A percentile compares a stretch with the other conserved stretches of the same genome.
These are phyloP conservation scores for Malachius bipustulatus DNA, from an alignment of 2,888 invertebrate genomes.

Conservation along the genomic window DNA sequence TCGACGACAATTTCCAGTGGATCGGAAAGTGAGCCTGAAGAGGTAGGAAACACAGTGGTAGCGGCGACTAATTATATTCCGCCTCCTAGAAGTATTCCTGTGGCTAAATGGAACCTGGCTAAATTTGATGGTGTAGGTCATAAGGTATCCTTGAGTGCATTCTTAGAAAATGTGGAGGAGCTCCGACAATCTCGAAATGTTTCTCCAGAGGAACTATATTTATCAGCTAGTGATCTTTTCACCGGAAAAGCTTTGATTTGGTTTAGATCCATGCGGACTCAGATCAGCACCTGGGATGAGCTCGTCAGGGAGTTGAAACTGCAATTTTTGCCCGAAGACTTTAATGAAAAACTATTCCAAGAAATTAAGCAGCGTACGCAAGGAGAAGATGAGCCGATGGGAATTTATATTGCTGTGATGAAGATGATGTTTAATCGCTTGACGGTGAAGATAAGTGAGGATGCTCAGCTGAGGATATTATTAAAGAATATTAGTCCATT, in stretches of 20 bases:
- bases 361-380: no score
- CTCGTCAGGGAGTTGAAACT: conserved; percentile 12
- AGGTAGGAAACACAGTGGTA: background rate
- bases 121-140: background rate
- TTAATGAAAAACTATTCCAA: no score
- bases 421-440: conserved; percentile 8
- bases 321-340: no score
- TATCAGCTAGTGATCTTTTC: conserved; percentile 3
- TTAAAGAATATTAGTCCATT: conserved; percentile 10
- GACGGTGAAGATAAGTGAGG: conserved; percentile 6
- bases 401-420: conserved; percentile 13
- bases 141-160: background rate
- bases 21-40: background rate
- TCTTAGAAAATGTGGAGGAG: background rate
- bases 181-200: background rate
- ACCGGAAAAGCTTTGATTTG: conserved; percentile 2
- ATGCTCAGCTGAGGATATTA: conserved; percentile 7
- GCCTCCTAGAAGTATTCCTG: background rate
- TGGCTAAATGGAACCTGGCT: conserved; percentile 5
- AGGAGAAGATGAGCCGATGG: conserved; percentile 15
- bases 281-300: background rate
- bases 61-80: background rate
- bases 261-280: background rate
- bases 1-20: background rate
- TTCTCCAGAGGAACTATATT: background rate